phyloP scores from a whole-genome alignment of 2,888 invertebrate genomes.

The Drosophila meridiana region DNA sequence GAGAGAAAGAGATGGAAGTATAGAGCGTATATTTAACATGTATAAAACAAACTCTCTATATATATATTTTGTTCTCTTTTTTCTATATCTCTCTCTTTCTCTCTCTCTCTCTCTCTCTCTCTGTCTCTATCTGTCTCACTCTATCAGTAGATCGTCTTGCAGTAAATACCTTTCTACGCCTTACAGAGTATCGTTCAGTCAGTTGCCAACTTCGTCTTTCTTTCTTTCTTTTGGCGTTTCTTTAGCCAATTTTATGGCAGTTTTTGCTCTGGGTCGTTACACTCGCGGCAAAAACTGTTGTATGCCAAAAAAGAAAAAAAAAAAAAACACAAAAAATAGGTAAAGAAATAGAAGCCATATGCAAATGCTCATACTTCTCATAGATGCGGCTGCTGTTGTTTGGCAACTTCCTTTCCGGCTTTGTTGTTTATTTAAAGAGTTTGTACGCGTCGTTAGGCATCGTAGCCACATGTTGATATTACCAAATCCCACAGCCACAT shows the following conservation, averaged over 20 bases:
- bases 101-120: too few species aligned
- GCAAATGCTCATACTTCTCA: constrained; percentile 58
- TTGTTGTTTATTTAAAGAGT: constrained; percentile 73
- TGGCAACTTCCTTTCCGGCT: constrained; percentile 60
- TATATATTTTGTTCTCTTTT: neutral
- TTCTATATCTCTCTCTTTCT: neutral
- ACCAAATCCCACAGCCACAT: constrained; percentile 73
- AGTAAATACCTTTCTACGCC: too few species aligned
- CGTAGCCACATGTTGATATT: constrained; percentile 71
- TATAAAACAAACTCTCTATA: neutral
- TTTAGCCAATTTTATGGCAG: constrained; percentile 45
- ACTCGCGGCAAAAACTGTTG: constrained; percentile 38
- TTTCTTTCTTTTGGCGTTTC: constrained; percentile 24
- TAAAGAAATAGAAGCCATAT: constrained; percentile 51
- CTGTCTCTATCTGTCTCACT: too few species aligned
- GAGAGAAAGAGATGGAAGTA: too few species aligned
- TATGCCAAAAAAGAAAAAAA: constrained; percentile 36
- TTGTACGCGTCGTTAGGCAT: constrained; percentile 67
- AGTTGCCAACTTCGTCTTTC: neutral
- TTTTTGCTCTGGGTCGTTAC: constrained; percentile 65
- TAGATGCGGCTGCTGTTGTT: constrained; percentile 48
- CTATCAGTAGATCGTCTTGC: too few species aligned
- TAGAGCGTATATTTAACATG: too few species aligned
- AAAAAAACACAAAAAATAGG: constrained; percentile 1
- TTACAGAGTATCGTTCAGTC: neutral